Conservation (phyloP, 2,113 vertebrate genomes). For the Typhlomys cinereus region DNA sequence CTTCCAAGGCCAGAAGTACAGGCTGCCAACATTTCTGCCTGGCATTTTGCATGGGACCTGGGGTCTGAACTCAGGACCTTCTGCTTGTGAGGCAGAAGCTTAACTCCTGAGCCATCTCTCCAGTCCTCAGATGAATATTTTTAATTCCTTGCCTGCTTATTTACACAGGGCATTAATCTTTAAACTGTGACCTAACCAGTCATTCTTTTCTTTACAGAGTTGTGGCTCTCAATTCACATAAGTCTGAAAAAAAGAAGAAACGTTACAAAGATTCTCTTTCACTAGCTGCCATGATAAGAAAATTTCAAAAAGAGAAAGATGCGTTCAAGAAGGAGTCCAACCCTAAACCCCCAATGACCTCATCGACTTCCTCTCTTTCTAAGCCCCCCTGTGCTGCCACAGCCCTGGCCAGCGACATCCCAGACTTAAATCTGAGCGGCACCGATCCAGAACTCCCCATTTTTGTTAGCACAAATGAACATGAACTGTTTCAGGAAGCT, state of each 20-base stretch:
- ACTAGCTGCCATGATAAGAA: slow-evolving; percentile 96
- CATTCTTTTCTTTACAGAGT: slow-evolving; percentile 86
- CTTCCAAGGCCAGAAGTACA: too few species aligned
- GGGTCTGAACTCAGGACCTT: too few species aligned
- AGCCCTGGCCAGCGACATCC: slow-evolving; percentile 80
- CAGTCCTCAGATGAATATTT: slow-evolving; percentile 21
- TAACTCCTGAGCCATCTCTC: too few species aligned
- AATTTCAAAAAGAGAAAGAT: slow-evolving; percentile 97
- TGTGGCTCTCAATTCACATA: slow-evolving; percentile 92
- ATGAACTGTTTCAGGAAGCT: slow-evolving; percentile 92
- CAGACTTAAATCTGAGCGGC: slow-evolving; percentile 85
- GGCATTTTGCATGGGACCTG: too few species aligned
- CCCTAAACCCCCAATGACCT: slow-evolving; percentile 77
- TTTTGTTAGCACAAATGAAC: slow-evolving; percentile 94
- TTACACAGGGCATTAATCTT: background rate
- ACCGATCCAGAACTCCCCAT: slow-evolving; percentile 94
- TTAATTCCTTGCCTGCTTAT: background rate
- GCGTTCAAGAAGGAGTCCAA: slow-evolving; percentile 90
- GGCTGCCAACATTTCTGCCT: too few species aligned
- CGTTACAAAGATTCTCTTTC: slow-evolving; percentile 95
- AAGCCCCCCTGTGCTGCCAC: slow-evolving; percentile 75
- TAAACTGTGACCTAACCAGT: slow-evolving; percentile 59
- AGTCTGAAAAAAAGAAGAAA: slow-evolving; percentile 99
- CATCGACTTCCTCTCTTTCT: slow-evolving; percentile 81
- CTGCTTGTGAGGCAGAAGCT: too few species aligned